A percentile compares a stretch with the other conserved stretches of the same genome.
phyloP scores from a whole-genome alignment of 2,113 vertebrate species.

The Rhizomys pruinosus region DNA sequence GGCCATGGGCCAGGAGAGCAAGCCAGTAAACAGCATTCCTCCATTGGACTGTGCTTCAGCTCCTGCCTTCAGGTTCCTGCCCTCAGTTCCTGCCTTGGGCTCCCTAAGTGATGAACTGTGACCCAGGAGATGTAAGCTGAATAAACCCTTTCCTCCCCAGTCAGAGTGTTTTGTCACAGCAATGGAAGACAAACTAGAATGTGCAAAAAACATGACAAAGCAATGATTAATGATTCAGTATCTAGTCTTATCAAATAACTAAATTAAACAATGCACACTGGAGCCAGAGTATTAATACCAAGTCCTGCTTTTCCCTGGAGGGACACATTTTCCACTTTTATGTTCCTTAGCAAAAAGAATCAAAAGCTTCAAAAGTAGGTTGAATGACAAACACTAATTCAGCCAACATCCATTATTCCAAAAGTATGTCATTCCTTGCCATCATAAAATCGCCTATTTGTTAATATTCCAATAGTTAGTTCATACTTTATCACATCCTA shows the following conservation, averaged over 20 bases:
- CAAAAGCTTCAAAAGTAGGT: slow-evolving; percentile 1
- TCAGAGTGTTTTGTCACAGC: no score
- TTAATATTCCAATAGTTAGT: slow-evolving; percentile 18
- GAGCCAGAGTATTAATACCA: not conserved
- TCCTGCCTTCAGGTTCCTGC: no score
- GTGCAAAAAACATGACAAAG: no score
- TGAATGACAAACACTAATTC: not conserved
- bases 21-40: no score
- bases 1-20: no score
- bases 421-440: not conserved
- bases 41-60: no score
- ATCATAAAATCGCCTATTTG: not conserved
- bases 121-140: no score
- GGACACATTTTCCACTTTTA: not conserved
- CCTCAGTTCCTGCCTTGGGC: no score
- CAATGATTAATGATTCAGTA: not conserved
- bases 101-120: no score
- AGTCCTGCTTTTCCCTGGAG: not conserved
- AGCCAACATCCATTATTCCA: slow-evolving; percentile 9
- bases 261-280: not conserved
- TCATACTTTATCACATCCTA: not conserved
- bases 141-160: no score
- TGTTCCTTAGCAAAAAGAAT: slow-evolving; percentile 40
- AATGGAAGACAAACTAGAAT: no score
- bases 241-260: slow-evolving; percentile 5